Evolutionary conservation across 2,113 vertebrate genomes (phyloP).

Genomic region (Dromiciops gliroides): DNA sequence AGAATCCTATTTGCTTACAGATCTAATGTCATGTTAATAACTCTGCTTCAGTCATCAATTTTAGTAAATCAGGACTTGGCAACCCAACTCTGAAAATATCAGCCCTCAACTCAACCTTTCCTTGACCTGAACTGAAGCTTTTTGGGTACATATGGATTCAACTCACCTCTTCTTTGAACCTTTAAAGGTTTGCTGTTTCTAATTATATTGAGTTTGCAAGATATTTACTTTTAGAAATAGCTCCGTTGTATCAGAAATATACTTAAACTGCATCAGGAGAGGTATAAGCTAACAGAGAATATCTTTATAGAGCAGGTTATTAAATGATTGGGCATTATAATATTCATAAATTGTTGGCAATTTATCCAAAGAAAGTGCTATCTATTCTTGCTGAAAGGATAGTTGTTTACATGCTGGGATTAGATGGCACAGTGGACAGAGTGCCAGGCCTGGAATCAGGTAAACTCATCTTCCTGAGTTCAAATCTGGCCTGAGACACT

Average conservation of each 20-base stretch:
- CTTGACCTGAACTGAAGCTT: slow-evolving; percentile 67
- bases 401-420: neutral
- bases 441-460: neutral
- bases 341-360: neutral
- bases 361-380: neutral
- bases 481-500: neutral
- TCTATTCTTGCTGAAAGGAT: neutral
- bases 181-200: slow-evolving; percentile 61
- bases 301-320: neutral
- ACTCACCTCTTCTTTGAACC: slow-evolving; percentile 49
- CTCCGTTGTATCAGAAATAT: slow-evolving; percentile 43
- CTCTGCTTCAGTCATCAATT: slow-evolving; percentile 41
- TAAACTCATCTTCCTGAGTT: neutral
- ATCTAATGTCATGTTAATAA: slow-evolving; percentile 46
- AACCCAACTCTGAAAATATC: slow-evolving; percentile 55
- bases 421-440: neutral
- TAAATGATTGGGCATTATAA: neutral
- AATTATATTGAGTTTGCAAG: slow-evolving; percentile 51
- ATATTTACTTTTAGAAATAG: slow-evolving; percentile 46
- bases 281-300: neutral
- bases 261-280: neutral
- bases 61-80: slow-evolving; percentile 48
- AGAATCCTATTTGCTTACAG: slow-evolving; percentile 22
- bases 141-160: slow-evolving; percentile 56
- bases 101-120: slow-evolving; percentile 60